These are phyloP conservation scores for Tachysurus fulvidraco DNA, from an alignment of 2,113 vertebrate species.

Conservation along the genomic window DNA sequence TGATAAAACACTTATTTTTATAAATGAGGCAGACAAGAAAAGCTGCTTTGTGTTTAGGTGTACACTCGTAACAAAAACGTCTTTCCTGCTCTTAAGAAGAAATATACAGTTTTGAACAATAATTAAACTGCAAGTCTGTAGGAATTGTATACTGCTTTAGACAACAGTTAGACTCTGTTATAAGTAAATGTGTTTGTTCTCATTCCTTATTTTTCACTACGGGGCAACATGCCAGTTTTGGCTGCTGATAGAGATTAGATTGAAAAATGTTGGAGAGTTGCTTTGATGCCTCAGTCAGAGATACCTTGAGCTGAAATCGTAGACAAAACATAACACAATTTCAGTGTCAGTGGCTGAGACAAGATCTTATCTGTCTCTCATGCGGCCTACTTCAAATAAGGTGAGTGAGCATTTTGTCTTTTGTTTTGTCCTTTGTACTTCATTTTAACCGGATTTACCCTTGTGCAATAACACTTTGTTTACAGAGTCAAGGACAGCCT, in stretches of 20 bases:
- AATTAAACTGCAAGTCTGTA: not conserved
- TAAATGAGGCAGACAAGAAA: not conserved
- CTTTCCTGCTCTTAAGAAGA: not conserved
- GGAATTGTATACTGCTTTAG: not conserved
- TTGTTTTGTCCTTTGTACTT: conserved; percentile 7
- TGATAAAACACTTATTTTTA: not conserved
- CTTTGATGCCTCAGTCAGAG: not conserved
- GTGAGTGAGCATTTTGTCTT: not conserved
- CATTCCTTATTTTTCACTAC: not conserved
- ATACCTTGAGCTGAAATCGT: not conserved
- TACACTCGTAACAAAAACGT: not conserved
- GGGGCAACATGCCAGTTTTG: not conserved
- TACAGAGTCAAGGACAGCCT: conserved; percentile 12
- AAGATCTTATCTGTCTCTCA: conserved; percentile 11
- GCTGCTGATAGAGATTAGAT: not conserved
- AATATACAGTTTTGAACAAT: not conserved
- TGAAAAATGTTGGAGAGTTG: not conserved
- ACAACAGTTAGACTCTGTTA: not conserved
- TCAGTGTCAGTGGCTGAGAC: not conserved
- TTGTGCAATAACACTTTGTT: conserved; percentile 38
- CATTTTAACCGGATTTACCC: conserved; percentile 25
- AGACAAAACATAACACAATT: conserved; percentile 14
- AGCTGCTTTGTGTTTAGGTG: not conserved
- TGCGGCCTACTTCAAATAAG: conserved; percentile 14
- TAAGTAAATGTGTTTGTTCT: not conserved